phyloP scores from a whole-genome alignment of 2,113 vertebrate species.

The Tupaia tana region DNA sequence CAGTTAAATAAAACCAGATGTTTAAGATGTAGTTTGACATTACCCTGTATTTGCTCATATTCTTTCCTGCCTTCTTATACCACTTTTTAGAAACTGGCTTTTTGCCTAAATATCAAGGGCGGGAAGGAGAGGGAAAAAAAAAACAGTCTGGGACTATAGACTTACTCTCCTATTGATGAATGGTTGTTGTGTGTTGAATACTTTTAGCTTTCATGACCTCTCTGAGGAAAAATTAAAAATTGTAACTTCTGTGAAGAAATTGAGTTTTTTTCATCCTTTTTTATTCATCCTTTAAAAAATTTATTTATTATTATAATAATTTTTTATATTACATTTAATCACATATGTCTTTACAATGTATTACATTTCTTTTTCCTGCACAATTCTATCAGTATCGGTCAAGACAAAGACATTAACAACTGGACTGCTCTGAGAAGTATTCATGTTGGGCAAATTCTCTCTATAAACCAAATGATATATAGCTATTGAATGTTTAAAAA shows the following conservation, averaged over 20 bases:
- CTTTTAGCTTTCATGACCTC: conserved; percentile 51
- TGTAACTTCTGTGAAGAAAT: neutral
- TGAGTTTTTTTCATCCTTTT: neutral
- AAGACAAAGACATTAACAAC: too few relatives aligned
- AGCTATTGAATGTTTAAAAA: too few relatives aligned
- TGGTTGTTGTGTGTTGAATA: conserved; percentile 14
- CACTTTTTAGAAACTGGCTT: conserved; percentile 52
- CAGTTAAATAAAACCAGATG: conserved; percentile 78
- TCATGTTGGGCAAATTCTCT: too few relatives aligned
- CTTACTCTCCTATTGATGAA: conserved; percentile 63
- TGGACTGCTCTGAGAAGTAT: too few relatives aligned
- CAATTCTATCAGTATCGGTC: too few relatives aligned
- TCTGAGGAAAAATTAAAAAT: conserved; percentile 49
- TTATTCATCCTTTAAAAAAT: too few relatives aligned
- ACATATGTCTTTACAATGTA: too few relatives aligned
- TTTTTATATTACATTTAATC: too few relatives aligned
- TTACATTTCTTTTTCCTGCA: too few relatives aligned
- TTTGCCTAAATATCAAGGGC: conserved; percentile 51
- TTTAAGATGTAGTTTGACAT: conserved; percentile 64
- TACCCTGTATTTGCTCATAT: neutral
- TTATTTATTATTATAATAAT: too few relatives aligned
- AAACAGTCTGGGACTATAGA: neutral
- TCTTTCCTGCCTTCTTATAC: neutral
- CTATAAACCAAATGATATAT: too few relatives aligned
- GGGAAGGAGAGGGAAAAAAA: neutral